A percentile compares a stretch with the other conserved stretches of the same genome.
phyloP scores from a whole-genome alignment of 1,140 invertebrate genomes.

The Ceratina calcarata region DNA sequence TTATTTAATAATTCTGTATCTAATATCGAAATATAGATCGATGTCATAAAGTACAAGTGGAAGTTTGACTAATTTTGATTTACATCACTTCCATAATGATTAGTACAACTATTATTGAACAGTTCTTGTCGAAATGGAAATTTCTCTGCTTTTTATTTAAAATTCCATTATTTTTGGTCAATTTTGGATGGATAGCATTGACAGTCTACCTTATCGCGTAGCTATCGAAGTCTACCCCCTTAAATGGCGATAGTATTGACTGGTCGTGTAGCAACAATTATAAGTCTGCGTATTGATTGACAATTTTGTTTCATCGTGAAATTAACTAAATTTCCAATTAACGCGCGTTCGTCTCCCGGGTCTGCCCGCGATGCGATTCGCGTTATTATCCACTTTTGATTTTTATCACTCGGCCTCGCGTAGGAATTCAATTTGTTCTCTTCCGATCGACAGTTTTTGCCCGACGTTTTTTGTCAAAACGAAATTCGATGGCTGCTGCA shows the following conservation, averaged over 20 bases:
- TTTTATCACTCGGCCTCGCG: slow-evolving; percentile 4
- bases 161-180: too few relatives aligned
- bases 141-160: too few relatives aligned
- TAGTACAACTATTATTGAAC: too few relatives aligned
- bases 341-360: not conserved
- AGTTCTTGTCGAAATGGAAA: too few relatives aligned
- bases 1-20: too few relatives aligned
- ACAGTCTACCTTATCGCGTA: too few relatives aligned
- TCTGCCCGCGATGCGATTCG: not conserved
- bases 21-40: too few relatives aligned
- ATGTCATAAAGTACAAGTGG: too few relatives aligned
- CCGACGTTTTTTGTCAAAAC: slow-evolving; percentile 25
- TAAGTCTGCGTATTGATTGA: not conserved
- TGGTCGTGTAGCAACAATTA: not conserved
- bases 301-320: slow-evolving; percentile 1
- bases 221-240: too few relatives aligned
- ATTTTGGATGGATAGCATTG: too few relatives aligned
- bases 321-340: slow-evolving; percentile 26
- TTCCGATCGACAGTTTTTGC: slow-evolving; percentile 5
- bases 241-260: not conserved
- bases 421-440: slow-evolving; percentile 18
- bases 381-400: slow-evolving; percentile 21
- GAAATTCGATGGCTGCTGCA: slow-evolving; percentile 17
- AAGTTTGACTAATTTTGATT: too few relatives aligned
- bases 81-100: too few relatives aligned